Percentiles rank a stretch among this genome's conserved stretches.
These are phyloP conservation scores for Flabesymbios commensalis DNA, from an alignment of 2,888 invertebrate genomes.

Conservation along the genomic window DNA sequence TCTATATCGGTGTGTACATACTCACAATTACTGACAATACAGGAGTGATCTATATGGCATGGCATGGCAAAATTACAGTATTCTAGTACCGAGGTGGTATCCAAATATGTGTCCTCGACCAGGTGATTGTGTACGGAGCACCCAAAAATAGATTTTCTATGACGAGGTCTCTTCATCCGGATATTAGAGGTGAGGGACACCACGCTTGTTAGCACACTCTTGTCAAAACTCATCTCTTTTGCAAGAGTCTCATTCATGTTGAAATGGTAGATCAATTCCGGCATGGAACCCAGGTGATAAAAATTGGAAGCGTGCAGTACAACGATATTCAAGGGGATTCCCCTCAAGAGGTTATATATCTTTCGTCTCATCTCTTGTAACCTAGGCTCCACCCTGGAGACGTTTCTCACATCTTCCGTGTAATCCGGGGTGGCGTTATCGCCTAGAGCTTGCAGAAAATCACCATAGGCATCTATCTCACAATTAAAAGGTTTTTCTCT, in stretches of 20 bases:
- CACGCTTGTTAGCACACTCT: no score
- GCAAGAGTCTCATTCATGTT: slow-evolving; percentile 46
- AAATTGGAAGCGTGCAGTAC: slow-evolving; percentile 60
- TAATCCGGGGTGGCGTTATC: slow-evolving; percentile 46
- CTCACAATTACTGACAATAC: slow-evolving; percentile 61
- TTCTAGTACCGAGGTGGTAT: slow-evolving; percentile 51
- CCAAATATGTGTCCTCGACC: slow-evolving; percentile 37
- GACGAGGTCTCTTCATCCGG: neutral
- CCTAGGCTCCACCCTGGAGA: slow-evolving; percentile 42
- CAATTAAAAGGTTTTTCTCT: slow-evolving; percentile 50
- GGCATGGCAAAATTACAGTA: slow-evolving; percentile 57
- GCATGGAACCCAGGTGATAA: slow-evolving; percentile 63
- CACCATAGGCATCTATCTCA: slow-evolving; percentile 64
- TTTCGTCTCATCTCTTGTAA: slow-evolving; percentile 46
- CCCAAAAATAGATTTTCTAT: slow-evolving; percentile 25
- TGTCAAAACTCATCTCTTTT: slow-evolving; percentile 43
- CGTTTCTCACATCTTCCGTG: slow-evolving; percentile 49
- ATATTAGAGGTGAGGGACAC: no score
- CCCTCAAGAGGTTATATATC: slow-evolving; percentile 51
- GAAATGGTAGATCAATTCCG: slow-evolving; percentile 54
- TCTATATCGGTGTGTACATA: no score
- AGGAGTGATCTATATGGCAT: slow-evolving; percentile 45
- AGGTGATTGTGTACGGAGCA: slow-evolving; percentile 56
- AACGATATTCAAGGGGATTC: slow-evolving; percentile 51
- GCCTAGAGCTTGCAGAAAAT: slow-evolving; percentile 63